Evolutionary conservation across 2,113 vertebrate genomes (phyloP).

Genomic region (Lates calcarifer): DNA sequence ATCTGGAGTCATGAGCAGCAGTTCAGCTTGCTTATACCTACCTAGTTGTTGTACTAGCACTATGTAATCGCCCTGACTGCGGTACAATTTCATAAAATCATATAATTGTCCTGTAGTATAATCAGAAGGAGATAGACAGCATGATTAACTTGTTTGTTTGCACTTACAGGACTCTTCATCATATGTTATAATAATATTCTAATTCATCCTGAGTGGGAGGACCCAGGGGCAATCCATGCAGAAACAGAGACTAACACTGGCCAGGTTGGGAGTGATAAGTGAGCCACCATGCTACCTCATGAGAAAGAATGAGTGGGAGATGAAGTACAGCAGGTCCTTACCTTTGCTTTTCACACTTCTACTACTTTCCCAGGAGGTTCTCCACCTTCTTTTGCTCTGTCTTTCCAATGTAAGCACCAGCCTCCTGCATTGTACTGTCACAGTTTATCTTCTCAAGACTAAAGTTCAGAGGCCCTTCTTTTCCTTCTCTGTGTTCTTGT

Average conservation of each 20-base stretch:
- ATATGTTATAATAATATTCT: too few relatives aligned
- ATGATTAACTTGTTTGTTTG: too few relatives aligned
- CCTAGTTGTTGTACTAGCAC: too few relatives aligned
- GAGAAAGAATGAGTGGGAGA: not conserved
- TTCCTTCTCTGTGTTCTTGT: not conserved
- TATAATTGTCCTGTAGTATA: too few relatives aligned
- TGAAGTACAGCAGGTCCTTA: not conserved
- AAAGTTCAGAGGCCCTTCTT: not conserved
- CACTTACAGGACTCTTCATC: too few relatives aligned
- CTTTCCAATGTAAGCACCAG: too few relatives aligned
- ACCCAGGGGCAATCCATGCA: not conserved
- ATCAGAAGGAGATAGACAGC: too few relatives aligned
- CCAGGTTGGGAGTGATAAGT: not conserved
- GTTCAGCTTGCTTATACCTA: too few relatives aligned
- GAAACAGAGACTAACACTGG: not conserved
- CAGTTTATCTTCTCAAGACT: not conserved
- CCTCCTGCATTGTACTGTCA: not conserved
- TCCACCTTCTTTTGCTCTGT: not conserved
- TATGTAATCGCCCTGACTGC: too few relatives aligned
- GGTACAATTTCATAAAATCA: too few relatives aligned
- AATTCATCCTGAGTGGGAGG: constrained; percentile 32
- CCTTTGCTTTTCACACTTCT: not conserved
- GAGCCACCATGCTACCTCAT: not conserved
- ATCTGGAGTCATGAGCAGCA: too few relatives aligned
- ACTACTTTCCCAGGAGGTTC: not conserved